A percentile compares a stretch with the other conserved stretches of the same genome.
These are phyloP conservation scores for Blera fallax DNA, from an alignment of 2,888 invertebrate species.

Conservation along the genomic window DNA sequence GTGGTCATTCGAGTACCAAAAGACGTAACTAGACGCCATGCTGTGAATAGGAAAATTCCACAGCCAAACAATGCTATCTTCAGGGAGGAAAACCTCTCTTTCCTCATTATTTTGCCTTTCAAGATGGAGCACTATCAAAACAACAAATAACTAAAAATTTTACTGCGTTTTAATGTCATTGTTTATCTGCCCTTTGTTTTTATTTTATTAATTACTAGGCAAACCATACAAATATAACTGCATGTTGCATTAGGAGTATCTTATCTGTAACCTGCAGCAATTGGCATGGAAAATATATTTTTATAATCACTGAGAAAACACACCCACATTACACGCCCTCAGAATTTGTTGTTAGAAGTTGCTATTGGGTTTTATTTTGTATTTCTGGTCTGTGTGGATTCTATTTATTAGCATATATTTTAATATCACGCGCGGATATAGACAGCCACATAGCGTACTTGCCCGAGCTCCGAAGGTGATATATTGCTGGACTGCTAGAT, in stretches of 20 bases:
- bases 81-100: too few relatives aligned
- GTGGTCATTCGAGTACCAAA: not conserved
- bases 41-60: conserved; percentile 26
- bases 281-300: not conserved
- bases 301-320: conserved; percentile 12
- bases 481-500: not conserved
- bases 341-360: not conserved
- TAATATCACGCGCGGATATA: not conserved
- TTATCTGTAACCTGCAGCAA: conserved; percentile 1
- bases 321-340: conserved; percentile 47
- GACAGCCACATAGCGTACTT: not conserved
- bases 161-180: not conserved
- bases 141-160: conserved; percentile 1
- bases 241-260: not conserved
- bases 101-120: not conserved
- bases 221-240: not conserved
- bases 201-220: not conserved
- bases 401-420: conserved; percentile 9
- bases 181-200: not conserved
- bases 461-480: not conserved
- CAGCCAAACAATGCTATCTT: conserved; percentile 3
- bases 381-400: conserved; percentile 8
- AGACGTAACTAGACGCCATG: not conserved
- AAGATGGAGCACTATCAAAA: not conserved
- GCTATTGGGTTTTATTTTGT: not conserved